These are phyloP conservation scores for Meganola albula DNA, from an alignment of 2,888 invertebrate species.

Conservation along the genomic window DNA sequence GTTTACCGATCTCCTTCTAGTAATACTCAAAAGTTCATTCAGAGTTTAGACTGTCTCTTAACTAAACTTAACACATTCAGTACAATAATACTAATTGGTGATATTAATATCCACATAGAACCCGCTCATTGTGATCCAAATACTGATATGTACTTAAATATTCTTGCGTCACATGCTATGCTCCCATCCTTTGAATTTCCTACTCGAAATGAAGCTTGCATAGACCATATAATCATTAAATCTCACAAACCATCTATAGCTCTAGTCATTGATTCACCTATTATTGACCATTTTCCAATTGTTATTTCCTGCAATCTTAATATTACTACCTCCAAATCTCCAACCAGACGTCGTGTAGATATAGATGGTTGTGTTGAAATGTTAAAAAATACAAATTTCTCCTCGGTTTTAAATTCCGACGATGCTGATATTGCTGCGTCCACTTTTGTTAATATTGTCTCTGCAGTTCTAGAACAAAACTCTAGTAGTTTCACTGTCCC, in stretches of 20 bases:
- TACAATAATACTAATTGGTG: too few species aligned
- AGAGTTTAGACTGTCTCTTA: too few species aligned
- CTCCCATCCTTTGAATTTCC: too few species aligned
- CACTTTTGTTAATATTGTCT: not conserved
- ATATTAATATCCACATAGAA: too few species aligned
- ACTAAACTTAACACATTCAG: too few species aligned
- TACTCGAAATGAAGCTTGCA: not conserved
- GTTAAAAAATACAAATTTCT: too few species aligned
- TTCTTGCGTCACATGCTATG: too few species aligned
- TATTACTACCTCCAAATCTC: not conserved
- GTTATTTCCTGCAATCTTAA: not conserved
- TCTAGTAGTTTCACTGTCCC: not conserved
- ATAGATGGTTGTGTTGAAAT: not conserved
- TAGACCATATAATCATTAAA: not conserved
- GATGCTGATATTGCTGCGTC: not conserved
- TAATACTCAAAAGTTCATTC: too few species aligned
- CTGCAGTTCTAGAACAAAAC: not conserved
- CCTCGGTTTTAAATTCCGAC: not conserved
- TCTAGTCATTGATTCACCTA: conserved; percentile 1
- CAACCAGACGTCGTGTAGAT: too few species aligned
- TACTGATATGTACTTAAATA: too few species aligned
- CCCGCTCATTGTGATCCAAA: too few species aligned
- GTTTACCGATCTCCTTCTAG: too few species aligned
- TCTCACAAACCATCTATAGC: not conserved
- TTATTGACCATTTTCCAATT: not conserved